Evolutionary conservation across 2,888 invertebrate species (phyloP).

Genomic region (Sthenelais limicola): DNA sequence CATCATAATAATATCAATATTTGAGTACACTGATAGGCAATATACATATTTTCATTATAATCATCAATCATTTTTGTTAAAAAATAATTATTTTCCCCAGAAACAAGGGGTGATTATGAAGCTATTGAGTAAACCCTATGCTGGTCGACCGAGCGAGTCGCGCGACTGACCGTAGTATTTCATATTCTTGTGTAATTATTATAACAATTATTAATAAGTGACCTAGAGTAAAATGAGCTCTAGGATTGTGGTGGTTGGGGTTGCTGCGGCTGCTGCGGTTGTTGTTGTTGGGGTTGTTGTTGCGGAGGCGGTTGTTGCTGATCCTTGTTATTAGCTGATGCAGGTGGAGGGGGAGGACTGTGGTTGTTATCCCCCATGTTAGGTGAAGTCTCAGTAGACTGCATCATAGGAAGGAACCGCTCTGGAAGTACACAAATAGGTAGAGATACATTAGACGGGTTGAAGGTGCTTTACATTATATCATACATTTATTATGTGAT

Average conservation of each 20-base stretch:
- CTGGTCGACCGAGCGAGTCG: neutral
- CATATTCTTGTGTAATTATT: neutral
- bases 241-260: conserved; percentile 27
- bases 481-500: too few species aligned
- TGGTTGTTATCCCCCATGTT: conserved; percentile 7
- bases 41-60: too few species aligned
- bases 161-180: conserved; percentile 1
- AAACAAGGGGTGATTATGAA: too few species aligned
- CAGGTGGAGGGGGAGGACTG: conserved; percentile 28
- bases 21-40: conserved; percentile 33
- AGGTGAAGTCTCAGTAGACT: neutral
- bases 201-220: conserved; percentile 15
- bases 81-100: too few species aligned
- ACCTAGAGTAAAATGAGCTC: neutral
- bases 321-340: conserved; percentile 18
- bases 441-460: too few species aligned
- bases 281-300: conserved; percentile 23
- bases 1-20: too few species aligned
- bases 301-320: conserved; percentile 7
- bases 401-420: conserved; percentile 33
- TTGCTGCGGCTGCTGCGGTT: neutral
- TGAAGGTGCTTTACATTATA: too few species aligned
- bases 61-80: too few species aligned
- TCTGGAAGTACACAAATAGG: too few species aligned
- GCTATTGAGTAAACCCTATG: conserved; percentile 27